Base-by-base conservation (phyloP, 2,888 invertebrate species). In the Acleris emargana region DNA sequence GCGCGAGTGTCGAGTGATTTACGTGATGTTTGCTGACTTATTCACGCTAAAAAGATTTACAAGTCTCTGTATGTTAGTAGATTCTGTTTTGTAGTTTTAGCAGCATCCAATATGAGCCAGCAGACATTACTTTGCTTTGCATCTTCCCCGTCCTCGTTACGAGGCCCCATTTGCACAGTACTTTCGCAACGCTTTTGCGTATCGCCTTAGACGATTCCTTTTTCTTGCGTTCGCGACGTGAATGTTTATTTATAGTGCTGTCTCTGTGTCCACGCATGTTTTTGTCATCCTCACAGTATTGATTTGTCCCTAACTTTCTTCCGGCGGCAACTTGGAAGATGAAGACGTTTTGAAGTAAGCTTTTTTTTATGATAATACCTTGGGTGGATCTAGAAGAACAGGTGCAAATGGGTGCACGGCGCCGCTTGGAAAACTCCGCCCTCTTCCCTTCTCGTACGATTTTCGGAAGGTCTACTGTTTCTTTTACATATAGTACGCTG, bases 211-310 rank as follows among this genome's bases (percentile, higher is more conserved):
- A 75, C 74, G 69, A 76, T 82, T 76, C 75, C 72, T 60, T 75
- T 73, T 78, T 77, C 76, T 74, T 67, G 58, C 51, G 59, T 79
- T 79, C 76, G 76, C 80, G 64, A 64, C 64, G 53, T 66, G 55
- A 69, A 61, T 75, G 73, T 81, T 81, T 74, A 75, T 80, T 82
- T 78, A 73, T 75, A 76, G 68, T 75, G 79, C 79, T 80, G 72
- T 86, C 86, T 91, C 91, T 92, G 91, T 92, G 92, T 92, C 91
- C 91, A 89, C 91, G 91, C 91, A 89, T 91, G 91, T 88, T 87
- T 85, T 86, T 86, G 82, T 86, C 79, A 77, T 77, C 74, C 77
- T 72, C 71, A 70, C 72, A 72, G 69, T 67, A 62, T 64, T 69
- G 52, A 68, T 75, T 76, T 73, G 67, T 76, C 71, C 68, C 55